These are phyloP conservation scores for Trochalopteron elliotii DNA, from an alignment of 2,113 vertebrate genomes.

Conservation along the genomic window DNA sequence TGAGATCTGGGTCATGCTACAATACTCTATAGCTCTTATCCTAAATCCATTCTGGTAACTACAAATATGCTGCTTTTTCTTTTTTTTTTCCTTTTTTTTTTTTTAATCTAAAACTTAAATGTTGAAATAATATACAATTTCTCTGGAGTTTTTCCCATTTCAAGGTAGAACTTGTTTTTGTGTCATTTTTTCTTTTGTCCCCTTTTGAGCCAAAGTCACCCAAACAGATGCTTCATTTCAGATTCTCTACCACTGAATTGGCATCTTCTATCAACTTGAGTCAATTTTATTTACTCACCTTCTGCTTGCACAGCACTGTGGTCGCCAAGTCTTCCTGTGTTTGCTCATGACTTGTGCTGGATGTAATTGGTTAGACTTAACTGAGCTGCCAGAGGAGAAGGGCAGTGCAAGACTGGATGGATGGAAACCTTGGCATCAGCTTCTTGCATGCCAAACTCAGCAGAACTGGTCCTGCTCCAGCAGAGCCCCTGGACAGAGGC, in stretches of 20 bases:
- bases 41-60: background rate
- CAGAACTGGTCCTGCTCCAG: background rate
- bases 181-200: background rate
- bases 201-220: background rate
- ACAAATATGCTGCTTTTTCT: background rate
- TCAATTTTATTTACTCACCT: constrained; percentile 44
- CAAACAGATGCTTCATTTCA: background rate
- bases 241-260: background rate
- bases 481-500: background rate
- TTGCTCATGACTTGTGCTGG: constrained; percentile 1
- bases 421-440: background rate
- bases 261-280: constrained; percentile 9
- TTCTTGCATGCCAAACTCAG: background rate
- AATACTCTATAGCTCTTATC: background rate
- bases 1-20: background rate
- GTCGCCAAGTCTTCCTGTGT: background rate
- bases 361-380: constrained; percentile 18
- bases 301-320: background rate
- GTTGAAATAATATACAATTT: background rate
- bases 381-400: background rate
- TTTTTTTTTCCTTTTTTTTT: too few species aligned
- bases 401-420: accelerated
- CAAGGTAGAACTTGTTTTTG: background rate
- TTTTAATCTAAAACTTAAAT: background rate
- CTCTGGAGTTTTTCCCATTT: background rate